Evolutionary conservation across 2,113 vertebrate species (phyloP), one percentile per base, ranked within the genome.

Genomic region (Aegypius monachus): DNA sequence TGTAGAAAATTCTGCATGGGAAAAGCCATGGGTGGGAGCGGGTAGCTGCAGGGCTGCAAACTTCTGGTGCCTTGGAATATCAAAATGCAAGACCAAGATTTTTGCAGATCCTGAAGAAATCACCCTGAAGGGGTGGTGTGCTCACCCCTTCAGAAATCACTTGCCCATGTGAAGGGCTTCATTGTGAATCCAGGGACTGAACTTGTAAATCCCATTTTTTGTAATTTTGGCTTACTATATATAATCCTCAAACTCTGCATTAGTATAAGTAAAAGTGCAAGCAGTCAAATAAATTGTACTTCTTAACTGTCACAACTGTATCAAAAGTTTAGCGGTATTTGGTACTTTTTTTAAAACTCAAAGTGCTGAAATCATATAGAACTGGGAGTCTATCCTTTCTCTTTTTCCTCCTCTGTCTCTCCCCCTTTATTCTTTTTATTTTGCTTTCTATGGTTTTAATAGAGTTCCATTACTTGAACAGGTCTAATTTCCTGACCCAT

Each of bases 391-490:
- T 48, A 31, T 38, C 14, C 23, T n/a, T 66, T 66, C 38, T 77
- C 19, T 68, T 55, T 81, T 75, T 70, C 48, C 47, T 8, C 15
- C 11, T 13, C n/a, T 73, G 11, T 75, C 38, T 79, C n/a, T 78
- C 38, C 6, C 5, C 17, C 22, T 75, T 85, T 79, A 66, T 72
- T 13, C 7, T 62, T 84, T 83, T 73, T 27, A 47, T 77, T 92
- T 86, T 72, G 12, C 81, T 84, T 95, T 88, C 62, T 92, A n/a
- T 90, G 48, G 26, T 81, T 97, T 95, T 88, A 88, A 61, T 83
- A 72, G 17, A 73, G 58, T 81, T 77, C 48, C 59, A 72, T 87
- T 80, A 70, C 38, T 77, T 66, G 59, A 85, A 70, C 58, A 73
- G 63, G 32, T 58, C 88, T 88, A 65, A 79, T 91, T 97, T 96